A percentile compares a stretch with the other conserved stretches of the same genome.
Evolutionary conservation across 1,140 invertebrate genomes (phyloP).

Genomic region (Ephestia elutella): DNA sequence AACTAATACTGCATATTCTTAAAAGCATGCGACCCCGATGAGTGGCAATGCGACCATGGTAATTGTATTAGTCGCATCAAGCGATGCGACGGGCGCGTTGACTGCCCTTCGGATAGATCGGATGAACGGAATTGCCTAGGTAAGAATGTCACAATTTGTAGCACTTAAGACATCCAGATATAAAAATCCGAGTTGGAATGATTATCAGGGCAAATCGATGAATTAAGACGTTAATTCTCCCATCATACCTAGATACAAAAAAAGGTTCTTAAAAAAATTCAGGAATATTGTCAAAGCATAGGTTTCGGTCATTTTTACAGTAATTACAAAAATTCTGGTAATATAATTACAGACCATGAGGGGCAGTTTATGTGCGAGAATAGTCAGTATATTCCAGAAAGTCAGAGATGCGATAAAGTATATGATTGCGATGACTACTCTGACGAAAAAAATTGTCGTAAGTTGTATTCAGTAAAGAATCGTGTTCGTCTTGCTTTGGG

Average conservation of each 20-base stretch:
- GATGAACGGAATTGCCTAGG: slow-evolving; percentile 82
- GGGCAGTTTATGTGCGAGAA: slow-evolving; percentile 81
- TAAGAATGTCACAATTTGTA: slow-evolving; percentile 42
- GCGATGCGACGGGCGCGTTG: slow-evolving; percentile 78
- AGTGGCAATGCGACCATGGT: slow-evolving; percentile 78
- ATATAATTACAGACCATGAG: slow-evolving; percentile 61
- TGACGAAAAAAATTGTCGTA: slow-evolving; percentile 84
- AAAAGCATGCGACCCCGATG: slow-evolving; percentile 75
- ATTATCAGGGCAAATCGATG: too few species aligned
- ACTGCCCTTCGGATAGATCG: slow-evolving; percentile 81
- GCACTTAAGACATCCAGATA: not conserved
- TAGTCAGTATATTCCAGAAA: slow-evolving; percentile 78
- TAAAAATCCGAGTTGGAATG: not conserved
- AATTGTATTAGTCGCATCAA: slow-evolving; percentile 77
- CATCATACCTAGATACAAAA: too few species aligned
- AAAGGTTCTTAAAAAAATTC: too few species aligned
- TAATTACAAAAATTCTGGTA: not conserved
- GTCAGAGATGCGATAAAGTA: slow-evolving; percentile 78
- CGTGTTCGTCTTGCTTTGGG: slow-evolving; percentile 18
- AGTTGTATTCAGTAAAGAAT: slow-evolving; percentile 57
- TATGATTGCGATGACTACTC: slow-evolving; percentile 82
- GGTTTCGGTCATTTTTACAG: not conserved
- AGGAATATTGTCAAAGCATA: too few species aligned
- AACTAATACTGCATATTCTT: slow-evolving; percentile 11
- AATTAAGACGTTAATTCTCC: too few species aligned